These are phyloP conservation scores for Ageneiosus marmoratus DNA, from an alignment of 2,113 vertebrate species.

Conservation along the genomic window DNA sequence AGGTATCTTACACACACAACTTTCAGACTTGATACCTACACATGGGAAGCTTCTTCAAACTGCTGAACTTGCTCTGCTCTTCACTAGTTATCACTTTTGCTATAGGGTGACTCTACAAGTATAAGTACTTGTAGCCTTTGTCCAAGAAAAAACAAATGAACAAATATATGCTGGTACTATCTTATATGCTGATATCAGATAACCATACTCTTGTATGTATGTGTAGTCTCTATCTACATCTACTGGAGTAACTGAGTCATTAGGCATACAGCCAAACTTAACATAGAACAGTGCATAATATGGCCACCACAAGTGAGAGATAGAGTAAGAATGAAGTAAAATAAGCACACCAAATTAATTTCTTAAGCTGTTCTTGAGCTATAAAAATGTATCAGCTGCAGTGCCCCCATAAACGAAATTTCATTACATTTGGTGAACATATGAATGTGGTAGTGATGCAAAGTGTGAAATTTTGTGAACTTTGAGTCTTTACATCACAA, in stretches of 20 bases:
- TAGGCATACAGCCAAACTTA: neutral
- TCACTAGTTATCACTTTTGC: neutral
- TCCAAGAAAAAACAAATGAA: conserved; percentile 11
- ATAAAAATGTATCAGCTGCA: too few relatives aligned
- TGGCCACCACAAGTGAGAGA: too few relatives aligned
- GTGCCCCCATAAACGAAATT: too few relatives aligned
- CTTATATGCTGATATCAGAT: neutral
- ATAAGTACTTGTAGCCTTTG: neutral
- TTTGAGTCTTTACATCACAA: too few relatives aligned
- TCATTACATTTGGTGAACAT: too few relatives aligned
- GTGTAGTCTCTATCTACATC: neutral
- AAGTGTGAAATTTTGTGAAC: too few relatives aligned
- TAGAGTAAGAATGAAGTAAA: too few relatives aligned
- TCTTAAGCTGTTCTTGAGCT: too few relatives aligned
- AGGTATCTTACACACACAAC: conserved; percentile 39
- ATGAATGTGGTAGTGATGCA: too few relatives aligned
- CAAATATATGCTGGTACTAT: neutral
- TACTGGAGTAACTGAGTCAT: neutral
- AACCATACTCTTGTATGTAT: neutral
- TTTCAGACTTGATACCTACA: conserved; percentile 18
- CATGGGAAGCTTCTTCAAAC: conserved; percentile 24
- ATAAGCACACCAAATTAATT: too few relatives aligned
- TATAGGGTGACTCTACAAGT: neutral
- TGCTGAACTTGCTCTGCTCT: conserved; percentile 4
- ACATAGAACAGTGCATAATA: neutral